Evolutionary conservation across 2,888 invertebrate species (phyloP).

Genomic region (Stenichneumon culpator): DNA sequence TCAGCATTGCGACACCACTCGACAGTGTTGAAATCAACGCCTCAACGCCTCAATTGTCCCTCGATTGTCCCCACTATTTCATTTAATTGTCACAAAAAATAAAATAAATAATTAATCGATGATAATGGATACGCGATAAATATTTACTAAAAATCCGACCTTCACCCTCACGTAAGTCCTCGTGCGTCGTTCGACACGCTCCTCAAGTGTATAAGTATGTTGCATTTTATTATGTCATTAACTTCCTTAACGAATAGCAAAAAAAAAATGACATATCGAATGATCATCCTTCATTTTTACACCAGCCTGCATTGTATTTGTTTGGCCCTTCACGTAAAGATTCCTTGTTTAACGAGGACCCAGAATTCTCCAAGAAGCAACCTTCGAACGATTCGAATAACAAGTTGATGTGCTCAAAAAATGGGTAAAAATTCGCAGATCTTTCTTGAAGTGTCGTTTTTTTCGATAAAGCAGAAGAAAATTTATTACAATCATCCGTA

Average conservation of each 20-base stretch:
- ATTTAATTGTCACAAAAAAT: constrained; percentile 28
- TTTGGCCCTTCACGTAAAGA: no score
- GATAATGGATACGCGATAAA: constrained; percentile 48
- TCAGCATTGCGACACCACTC: constrained; percentile 20
- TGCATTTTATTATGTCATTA: not conserved
- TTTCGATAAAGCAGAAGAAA: no score
- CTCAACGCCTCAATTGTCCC: constrained; percentile 32
- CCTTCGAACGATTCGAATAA: no score
- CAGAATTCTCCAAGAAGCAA: no score
- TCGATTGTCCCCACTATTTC: constrained; percentile 25
- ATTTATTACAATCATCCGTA: no score
- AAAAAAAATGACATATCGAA: not conserved
- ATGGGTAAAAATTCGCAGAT: no score
- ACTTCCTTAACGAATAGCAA: not conserved
- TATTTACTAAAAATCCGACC: constrained; percentile 41
- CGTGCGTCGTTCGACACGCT: not conserved
- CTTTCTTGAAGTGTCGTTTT: no score
- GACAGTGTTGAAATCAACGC: constrained; percentile 59
- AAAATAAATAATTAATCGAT: constrained; percentile 59
- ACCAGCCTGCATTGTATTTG: no score
- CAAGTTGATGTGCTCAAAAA: no score
- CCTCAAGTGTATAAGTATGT: not conserved
- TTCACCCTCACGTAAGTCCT: constrained; percentile 6
- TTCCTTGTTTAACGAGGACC: no score
- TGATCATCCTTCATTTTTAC: not conserved